Percentiles rank a stretch among this genome's conserved stretches.
These are phyloP conservation scores for Meloe dianella DNA, from an alignment of 2,888 invertebrate genomes.

Conservation along the genomic window DNA sequence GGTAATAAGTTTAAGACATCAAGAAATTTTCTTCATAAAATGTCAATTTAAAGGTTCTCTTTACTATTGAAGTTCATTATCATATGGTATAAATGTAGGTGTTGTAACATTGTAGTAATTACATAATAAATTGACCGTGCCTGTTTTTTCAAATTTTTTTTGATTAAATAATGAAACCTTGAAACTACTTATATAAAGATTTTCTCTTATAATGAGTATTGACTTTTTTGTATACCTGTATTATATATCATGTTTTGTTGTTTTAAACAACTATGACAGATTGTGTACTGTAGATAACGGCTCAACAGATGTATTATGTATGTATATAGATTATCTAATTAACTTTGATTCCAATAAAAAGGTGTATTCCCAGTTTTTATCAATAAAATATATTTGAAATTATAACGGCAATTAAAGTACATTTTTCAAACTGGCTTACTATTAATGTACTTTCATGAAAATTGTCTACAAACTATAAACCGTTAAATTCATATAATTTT, in stretches of 20 bases:
- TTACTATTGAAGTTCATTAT: conserved; percentile 14
- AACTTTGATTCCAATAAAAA: not conserved
- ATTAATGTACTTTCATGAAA: not conserved
- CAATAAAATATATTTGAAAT: not conserved
- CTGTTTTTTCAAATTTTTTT: not conserved
- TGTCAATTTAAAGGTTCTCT: conserved; percentile 8
- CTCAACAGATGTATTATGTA: not conserved
- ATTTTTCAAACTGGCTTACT: not conserved
- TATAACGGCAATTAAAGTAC: not conserved
- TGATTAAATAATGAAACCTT: not conserved
- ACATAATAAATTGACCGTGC: conserved; percentile 12
- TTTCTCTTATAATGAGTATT: no score
- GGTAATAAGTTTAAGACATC: conserved; percentile 10
- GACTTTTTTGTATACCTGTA: not conserved
- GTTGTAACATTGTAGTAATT: conserved; percentile 14
- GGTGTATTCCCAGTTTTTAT: not conserved
- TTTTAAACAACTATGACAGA: not conserved
- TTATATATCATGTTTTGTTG: not conserved
- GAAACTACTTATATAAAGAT: no score
- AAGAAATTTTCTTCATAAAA: conserved; percentile 8
- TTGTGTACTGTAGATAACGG: not conserved
- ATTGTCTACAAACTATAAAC: not conserved
- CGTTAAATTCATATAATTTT: not conserved
- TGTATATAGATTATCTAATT: not conserved
- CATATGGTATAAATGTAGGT: not conserved